phyloP scores from a whole-genome alignment of 2,797 vertebrate species.

The Hafferia zeledoni region DNA sequence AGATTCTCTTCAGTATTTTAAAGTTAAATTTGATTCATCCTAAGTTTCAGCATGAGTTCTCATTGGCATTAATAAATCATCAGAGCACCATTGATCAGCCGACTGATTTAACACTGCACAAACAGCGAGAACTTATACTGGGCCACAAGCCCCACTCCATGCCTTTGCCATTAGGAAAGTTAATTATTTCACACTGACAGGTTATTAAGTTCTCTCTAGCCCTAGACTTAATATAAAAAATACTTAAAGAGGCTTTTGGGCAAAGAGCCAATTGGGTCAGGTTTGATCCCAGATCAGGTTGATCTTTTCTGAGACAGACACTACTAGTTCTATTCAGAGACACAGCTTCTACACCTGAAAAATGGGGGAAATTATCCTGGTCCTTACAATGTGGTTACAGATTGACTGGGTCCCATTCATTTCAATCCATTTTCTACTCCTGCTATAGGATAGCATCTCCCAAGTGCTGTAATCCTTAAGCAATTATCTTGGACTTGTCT shows the following conservation, averaged over 20 bases:
- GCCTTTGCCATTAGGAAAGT: background rate
- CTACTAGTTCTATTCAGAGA: background rate
- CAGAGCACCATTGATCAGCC: slow-evolving; percentile 25
- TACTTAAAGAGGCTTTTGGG: background rate
- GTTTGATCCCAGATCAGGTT: background rate
- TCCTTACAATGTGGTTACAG: background rate
- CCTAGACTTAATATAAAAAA: background rate
- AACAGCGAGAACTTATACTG: background rate
- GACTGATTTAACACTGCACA: slow-evolving; percentile 24
- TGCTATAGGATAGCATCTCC: background rate
- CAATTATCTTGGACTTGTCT: slow-evolving; percentile 18
- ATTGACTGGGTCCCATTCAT: background rate
- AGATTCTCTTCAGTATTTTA: background rate
- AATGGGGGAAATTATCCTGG: background rate
- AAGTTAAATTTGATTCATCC: background rate
- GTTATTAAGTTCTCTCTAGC: background rate
- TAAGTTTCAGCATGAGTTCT: slow-evolving; percentile 10
- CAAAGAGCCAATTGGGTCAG: background rate
- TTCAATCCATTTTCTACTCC: background rate
- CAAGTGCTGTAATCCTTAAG: slow-evolving; percentile 20
- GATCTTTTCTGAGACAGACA: background rate
- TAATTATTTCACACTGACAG: background rate
- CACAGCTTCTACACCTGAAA: background rate
- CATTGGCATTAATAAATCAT: slow-evolving; percentile 55
- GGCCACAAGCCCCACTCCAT: background rate